These are phyloP conservation scores for Leuciscus waleckii DNA, from an alignment of 2,797 vertebrate species.

Conservation along the genomic window DNA sequence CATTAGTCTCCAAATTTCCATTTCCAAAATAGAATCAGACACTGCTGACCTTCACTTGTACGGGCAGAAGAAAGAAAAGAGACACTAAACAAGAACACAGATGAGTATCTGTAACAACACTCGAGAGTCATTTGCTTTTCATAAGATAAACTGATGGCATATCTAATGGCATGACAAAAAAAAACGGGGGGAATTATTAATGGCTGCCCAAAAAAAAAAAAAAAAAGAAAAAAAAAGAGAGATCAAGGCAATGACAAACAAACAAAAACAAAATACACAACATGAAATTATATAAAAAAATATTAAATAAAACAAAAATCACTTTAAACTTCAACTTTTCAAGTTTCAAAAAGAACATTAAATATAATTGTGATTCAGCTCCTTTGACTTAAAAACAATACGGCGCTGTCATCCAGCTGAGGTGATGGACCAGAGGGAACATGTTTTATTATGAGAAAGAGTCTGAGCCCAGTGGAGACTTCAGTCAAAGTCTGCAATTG, in stretches of 20 bases:
- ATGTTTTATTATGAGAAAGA: slow-evolving; percentile 22
- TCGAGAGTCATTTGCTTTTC: slow-evolving; percentile 1
- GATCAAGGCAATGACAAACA: background rate
- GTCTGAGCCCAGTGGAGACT: slow-evolving; percentile 32
- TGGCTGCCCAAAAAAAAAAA: slow-evolving; percentile 23
- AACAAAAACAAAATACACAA: slow-evolving; percentile 3
- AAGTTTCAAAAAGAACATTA: slow-evolving; percentile 35
- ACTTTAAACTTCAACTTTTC: slow-evolving; percentile 16
- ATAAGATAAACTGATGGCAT: slow-evolving; percentile 7
- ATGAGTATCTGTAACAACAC: slow-evolving; percentile 18
- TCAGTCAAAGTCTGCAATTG: slow-evolving; percentile 44
- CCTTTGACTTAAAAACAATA: slow-evolving; percentile 39
- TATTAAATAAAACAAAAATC: background rate
- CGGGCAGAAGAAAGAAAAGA: background rate
- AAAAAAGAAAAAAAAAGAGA: background rate
- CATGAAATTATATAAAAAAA: background rate
- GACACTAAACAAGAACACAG: slow-evolving; percentile 17
- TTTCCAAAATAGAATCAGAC: slow-evolving; percentile 53
- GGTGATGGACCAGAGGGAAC: slow-evolving; percentile 23
- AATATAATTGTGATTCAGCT: slow-evolving; percentile 28
- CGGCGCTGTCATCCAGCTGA: slow-evolving; percentile 6
- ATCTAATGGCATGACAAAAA: background rate
- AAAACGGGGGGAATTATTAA: no score
- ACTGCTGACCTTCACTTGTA: slow-evolving; percentile 46
- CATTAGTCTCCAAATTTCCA: slow-evolving; percentile 53